Evolutionary conservation across 2,113 vertebrate genomes (phyloP).

Genomic region (Camelus bactrianus): DNA sequence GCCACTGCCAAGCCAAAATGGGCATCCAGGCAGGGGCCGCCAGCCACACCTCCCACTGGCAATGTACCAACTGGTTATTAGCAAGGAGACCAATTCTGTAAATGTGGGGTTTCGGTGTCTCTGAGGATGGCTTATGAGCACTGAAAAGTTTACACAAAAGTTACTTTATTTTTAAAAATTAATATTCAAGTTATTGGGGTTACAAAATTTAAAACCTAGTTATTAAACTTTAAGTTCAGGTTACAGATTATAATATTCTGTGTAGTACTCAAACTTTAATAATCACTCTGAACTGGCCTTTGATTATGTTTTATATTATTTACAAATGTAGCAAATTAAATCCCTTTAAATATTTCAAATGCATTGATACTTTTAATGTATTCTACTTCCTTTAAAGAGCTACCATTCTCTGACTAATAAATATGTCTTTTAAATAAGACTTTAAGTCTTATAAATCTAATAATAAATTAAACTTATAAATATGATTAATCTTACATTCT

Average conservation of each 20-base stretch:
- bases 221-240: slow-evolving; percentile 57
- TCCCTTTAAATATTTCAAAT: slow-evolving; percentile 59
- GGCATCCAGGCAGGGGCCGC: not conserved
- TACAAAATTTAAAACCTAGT: slow-evolving; percentile 51
- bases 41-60: not conserved
- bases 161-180: slow-evolving; percentile 32
- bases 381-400: slow-evolving; percentile 53
- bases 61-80: not conserved
- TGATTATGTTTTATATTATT: slow-evolving; percentile 64
- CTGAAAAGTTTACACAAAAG: not conserved
- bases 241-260: not conserved
- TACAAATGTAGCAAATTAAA: slow-evolving; percentile 57
- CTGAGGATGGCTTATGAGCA: not conserved
- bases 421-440: not conserved
- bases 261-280: slow-evolving; percentile 49
- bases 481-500: slow-evolving; percentile 17
- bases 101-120: not conserved
- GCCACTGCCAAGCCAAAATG: not conserved
- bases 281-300: slow-evolving; percentile 34
- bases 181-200: slow-evolving; percentile 50
- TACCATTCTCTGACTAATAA: slow-evolving; percentile 38
- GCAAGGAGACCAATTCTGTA: not conserved
- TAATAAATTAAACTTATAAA: slow-evolving; percentile 42
- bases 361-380: slow-evolving; percentile 44
- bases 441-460: slow-evolving; percentile 52